Conservation (phyloP, 2,888 invertebrate species). For the Pocota personata region DNA sequence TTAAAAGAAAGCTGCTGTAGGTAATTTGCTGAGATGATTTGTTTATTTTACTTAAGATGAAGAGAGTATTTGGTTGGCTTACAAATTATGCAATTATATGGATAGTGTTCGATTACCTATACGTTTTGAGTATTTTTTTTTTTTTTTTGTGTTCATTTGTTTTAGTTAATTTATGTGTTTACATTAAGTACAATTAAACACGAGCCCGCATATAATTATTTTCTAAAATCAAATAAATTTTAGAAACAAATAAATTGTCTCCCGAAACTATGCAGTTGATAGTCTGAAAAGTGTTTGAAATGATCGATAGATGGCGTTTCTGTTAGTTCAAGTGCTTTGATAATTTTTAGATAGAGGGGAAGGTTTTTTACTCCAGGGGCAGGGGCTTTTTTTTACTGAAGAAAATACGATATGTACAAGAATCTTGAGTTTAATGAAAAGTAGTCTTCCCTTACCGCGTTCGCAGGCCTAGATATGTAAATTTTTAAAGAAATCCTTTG, state of each 20-base stretch:
- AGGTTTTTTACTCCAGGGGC: no score
- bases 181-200: background rate
- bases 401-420: no score
- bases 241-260: background rate
- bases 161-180: background rate
- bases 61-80: background rate
- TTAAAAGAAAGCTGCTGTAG: constrained; percentile 21
- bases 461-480: no score
- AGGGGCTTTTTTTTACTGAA: no score
- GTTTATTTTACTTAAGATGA: background rate
- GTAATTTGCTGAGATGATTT: background rate
- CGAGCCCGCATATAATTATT: background rate
- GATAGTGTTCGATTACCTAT: background rate
- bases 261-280: background rate
- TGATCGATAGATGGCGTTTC: background rate
- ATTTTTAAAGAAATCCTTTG: no score
- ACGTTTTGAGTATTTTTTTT: no score
- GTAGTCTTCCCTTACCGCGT: no score
- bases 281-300: background rate
- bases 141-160: background rate
- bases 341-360: no score
- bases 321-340: background rate
- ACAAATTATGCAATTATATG: background rate
- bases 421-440: no score
- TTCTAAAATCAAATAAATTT: background rate